Base-by-base conservation (phyloP, 2,113 vertebrate genomes). In the Saiga tatarica region DNA sequence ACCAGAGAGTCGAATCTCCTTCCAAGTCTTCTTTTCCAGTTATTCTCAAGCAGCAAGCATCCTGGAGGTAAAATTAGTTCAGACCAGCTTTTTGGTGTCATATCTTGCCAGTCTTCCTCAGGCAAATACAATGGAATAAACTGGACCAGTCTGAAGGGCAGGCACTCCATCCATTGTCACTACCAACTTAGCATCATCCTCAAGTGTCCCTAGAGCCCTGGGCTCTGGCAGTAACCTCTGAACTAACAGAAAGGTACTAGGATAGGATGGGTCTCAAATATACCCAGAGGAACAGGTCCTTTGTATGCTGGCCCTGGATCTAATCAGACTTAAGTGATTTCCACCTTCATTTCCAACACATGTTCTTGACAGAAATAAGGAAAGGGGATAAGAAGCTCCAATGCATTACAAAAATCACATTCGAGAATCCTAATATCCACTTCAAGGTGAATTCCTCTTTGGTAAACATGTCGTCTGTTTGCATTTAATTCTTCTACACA, bases 381-480 rank as follows among this genome's bases (percentile, higher is more conserved):
- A 62, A 93, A 45, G 2, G 7, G 28, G 26, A 76, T 60, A 55
- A 64, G 97, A 87, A 33, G 62, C 74, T 87, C 57, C 82, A 89
- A 36, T 39, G 71, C 82, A 92, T 96, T 94, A 95, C 60, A 95
- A 87, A 97, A 98, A 90, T 93, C 93, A 91, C 95, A 97, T 78
- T 92, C 42, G 26, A 97, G 91, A 94, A 97, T 95, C 91, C 95
- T 97, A 95, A 97, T 95, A 93, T 52, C 86, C 53, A 97, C 91
- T 96, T 95, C 98, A 96, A 97, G 93, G 96, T 97, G 88, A 64
- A 89, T 92, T 96, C 96, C 88, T 94, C 97, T 94, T 97, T 96
- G 85, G 88, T 98, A 98, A 98, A 98, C 95, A 97, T 36, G 39
- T 62, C 95, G 91, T 97, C 98, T 97, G 93, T 98, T 98, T 98